Conservation (phyloP, 2,113 vertebrate genomes). For the Phycodurus eques region DNA sequence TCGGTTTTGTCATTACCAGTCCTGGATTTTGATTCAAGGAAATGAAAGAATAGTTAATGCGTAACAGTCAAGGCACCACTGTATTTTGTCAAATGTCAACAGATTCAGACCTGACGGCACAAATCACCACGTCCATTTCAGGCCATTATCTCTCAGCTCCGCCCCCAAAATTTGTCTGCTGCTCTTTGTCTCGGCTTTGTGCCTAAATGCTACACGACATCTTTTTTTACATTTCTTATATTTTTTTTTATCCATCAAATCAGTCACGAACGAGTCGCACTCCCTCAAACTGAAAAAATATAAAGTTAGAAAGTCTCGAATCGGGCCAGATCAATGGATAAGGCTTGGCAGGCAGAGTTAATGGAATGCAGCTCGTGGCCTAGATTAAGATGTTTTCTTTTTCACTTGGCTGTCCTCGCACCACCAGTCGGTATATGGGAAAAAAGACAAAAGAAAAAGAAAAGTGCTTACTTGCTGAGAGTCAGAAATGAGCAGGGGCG, state of each 20-base stretch:
- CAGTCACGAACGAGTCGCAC: slow-evolving; percentile 55
- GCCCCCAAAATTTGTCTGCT: slow-evolving; percentile 29
- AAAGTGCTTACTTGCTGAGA: slow-evolving; percentile 16
- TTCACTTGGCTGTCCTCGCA: slow-evolving; percentile 45
- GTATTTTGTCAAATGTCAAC: too few species aligned
- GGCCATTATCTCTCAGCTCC: slow-evolving; percentile 53
- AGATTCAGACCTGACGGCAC: neutral
- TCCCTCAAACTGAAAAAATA: slow-evolving; percentile 54
- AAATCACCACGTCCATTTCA: slow-evolving; percentile 22
- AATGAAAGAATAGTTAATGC: neutral
- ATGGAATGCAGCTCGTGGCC: slow-evolving; percentile 70
- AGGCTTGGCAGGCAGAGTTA: slow-evolving; percentile 68
- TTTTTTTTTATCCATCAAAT: slow-evolving; percentile 63
- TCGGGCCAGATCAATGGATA: slow-evolving; percentile 70
- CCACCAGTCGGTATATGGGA: slow-evolving; percentile 18
- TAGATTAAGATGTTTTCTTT: slow-evolving; percentile 68
- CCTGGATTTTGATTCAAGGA: neutral
- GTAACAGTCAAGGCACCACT: too few species aligned
- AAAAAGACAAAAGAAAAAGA: slow-evolving; percentile 5
- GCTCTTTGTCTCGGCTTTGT: slow-evolving; percentile 58
- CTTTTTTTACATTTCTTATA: slow-evolving; percentile 44
- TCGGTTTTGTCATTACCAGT: neutral
- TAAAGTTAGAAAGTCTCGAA: slow-evolving; percentile 70
- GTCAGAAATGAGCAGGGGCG: slow-evolving; percentile 18
- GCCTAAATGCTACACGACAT: slow-evolving; percentile 66